phyloP scores from a whole-genome alignment of 30 jellyfish, hydroid and myxozoan genomes.

The Rhopilema esculentum region DNA sequence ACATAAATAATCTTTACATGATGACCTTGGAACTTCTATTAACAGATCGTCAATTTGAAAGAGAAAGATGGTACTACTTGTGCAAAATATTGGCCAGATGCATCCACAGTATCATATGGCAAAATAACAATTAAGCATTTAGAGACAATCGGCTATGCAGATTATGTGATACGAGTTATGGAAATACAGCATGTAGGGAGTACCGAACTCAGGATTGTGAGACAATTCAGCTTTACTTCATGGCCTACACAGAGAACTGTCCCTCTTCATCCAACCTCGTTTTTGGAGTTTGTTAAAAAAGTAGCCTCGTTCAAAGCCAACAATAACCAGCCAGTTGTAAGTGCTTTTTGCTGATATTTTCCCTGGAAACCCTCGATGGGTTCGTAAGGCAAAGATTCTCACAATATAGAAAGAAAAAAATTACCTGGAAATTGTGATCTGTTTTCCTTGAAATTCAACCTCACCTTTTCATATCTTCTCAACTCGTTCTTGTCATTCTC shows the following conservation, averaged over 20 bases:
- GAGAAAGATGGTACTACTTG: constrained; percentile 46
- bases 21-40: neutral
- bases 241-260: constrained; percentile 79
- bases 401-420: too few relatives aligned
- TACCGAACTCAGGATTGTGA: constrained; percentile 28
- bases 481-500: too few relatives aligned
- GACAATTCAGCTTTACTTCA: constrained; percentile 71
- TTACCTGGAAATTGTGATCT: too few relatives aligned
- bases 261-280: constrained; percentile 75
- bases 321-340: constrained; percentile 59
- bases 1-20: too few relatives aligned
- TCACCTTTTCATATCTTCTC: too few relatives aligned
- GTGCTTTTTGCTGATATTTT: neutral
- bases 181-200: neutral
- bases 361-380: neutral
- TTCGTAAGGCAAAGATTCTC: too few relatives aligned
- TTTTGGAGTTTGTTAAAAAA: constrained; percentile 70
- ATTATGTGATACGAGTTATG: constrained; percentile 42
- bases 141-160: constrained; percentile 17
- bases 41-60: constrained; percentile 19
- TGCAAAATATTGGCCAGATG: constrained; percentile 63
- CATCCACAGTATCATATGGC: constrained; percentile 2
- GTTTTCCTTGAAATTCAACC: too few relatives aligned
- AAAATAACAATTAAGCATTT: constrained; percentile 5
- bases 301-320: constrained; percentile 51